These are phyloP conservation scores for Lemur catta DNA, from an alignment of 2,797 vertebrate species.

Conservation along the genomic window DNA sequence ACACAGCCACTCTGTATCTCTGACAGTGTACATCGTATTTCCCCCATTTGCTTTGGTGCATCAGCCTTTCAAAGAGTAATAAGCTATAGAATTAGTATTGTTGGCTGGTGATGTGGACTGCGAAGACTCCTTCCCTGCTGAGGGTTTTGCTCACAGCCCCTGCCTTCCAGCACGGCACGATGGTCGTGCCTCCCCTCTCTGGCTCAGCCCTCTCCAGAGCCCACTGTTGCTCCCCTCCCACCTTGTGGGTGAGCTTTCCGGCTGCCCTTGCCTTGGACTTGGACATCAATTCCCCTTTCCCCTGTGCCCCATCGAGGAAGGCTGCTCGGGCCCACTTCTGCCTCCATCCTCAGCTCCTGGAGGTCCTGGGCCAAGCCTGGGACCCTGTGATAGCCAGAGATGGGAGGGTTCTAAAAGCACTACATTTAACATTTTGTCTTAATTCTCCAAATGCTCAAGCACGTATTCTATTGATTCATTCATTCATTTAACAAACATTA, in stretches of 20 bases:
- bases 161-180: neutral
- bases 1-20: constrained; percentile 70
- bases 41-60: neutral
- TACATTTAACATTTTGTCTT: neutral
- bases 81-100: neutral
- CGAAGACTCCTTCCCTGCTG: neutral
- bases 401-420: neutral
- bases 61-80: constrained; percentile 44
- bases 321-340: neutral
- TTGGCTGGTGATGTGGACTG: neutral
- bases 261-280: neutral
- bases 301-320: neutral
- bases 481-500: neutral
- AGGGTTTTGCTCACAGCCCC: neutral
- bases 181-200: neutral
- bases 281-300: neutral
- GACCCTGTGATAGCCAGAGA: neutral
- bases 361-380: neutral
- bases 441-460: neutral
- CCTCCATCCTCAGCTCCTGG: neutral
- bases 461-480: neutral
- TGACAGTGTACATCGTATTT: neutral
- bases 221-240: neutral
- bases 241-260: neutral
- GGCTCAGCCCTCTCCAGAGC: neutral